phyloP scores from a whole-genome alignment of 2,113 vertebrate species.

The Catharus bicknelli region DNA sequence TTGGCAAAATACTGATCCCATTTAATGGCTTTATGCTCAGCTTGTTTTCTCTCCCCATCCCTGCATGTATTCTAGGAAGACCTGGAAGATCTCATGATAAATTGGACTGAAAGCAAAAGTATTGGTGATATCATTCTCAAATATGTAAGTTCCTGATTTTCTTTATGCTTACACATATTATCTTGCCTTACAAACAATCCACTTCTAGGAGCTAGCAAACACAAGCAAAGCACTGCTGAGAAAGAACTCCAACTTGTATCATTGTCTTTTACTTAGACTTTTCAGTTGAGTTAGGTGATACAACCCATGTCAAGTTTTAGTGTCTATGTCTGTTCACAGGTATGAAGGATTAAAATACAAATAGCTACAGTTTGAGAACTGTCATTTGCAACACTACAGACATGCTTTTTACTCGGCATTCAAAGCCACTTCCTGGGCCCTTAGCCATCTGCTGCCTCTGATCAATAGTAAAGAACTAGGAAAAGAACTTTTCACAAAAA shows the following conservation, averaged over 20 bases:
- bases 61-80: constrained; percentile 79
- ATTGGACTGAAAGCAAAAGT: constrained; percentile 92
- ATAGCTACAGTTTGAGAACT: neutral
- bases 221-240: neutral
- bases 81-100: constrained; percentile 90
- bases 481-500: neutral
- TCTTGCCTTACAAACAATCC: neutral
- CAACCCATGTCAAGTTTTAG: neutral
- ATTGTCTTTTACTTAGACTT: neutral
- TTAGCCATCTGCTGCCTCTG: neutral
- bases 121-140: constrained; percentile 93
- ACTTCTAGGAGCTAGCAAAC: neutral
- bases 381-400: neutral
- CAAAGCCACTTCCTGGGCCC: neutral
- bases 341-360: neutral
- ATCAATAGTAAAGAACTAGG: neutral
- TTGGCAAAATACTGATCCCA: neutral
- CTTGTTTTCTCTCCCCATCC: neutral
- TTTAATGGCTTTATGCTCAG: neutral
- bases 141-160: constrained; percentile 84
- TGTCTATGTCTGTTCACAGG: neutral
- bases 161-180: neutral
- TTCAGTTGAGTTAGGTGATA: neutral
- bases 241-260: neutral
- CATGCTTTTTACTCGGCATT: neutral